These are phyloP conservation scores for Drosophila subpulchrella DNA, from an alignment of 1,140 invertebrate species.

Conservation along the genomic window DNA sequence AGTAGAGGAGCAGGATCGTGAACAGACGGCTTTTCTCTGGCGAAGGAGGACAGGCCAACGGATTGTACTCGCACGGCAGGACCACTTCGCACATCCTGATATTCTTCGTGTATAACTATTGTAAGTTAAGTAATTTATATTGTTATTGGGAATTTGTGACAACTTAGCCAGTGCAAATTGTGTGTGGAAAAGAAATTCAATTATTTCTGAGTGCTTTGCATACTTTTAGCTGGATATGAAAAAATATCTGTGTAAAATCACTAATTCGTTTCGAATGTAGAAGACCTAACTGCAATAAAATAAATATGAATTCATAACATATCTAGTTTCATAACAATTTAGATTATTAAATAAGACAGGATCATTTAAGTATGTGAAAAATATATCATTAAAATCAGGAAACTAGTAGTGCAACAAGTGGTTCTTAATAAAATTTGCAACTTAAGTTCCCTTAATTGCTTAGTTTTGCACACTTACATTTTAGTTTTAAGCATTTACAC, in stretches of 20 bases:
- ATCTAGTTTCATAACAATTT: too few species aligned
- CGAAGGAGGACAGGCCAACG: background rate
- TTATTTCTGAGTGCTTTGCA: background rate
- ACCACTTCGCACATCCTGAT: constrained; percentile 50
- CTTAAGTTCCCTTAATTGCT: too few species aligned
- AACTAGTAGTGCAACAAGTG: too few species aligned
- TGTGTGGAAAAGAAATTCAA: background rate
- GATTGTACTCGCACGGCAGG: constrained; percentile 38
- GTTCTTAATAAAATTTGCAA: too few species aligned
- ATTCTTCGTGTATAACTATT: background rate
- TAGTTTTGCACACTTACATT: too few species aligned
- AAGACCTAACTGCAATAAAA: too few species aligned
- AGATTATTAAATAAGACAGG: too few species aligned
- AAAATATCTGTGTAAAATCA: background rate
- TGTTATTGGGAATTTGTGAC: constrained; percentile 27
- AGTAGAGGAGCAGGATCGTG: constrained; percentile 53
- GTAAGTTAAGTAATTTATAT: background rate
- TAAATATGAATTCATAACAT: too few species aligned
- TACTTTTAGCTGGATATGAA: constrained; percentile 9
- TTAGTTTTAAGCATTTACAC: too few species aligned
- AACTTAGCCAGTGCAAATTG: constrained; percentile 2
- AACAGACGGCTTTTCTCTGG: constrained; percentile 27
- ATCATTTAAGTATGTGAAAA: too few species aligned
- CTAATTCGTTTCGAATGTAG: too few species aligned
- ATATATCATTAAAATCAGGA: too few species aligned